These are phyloP conservation scores for Drosophila testacea DNA, from an alignment of 2,888 invertebrate species.

Conservation along the genomic window DNA sequence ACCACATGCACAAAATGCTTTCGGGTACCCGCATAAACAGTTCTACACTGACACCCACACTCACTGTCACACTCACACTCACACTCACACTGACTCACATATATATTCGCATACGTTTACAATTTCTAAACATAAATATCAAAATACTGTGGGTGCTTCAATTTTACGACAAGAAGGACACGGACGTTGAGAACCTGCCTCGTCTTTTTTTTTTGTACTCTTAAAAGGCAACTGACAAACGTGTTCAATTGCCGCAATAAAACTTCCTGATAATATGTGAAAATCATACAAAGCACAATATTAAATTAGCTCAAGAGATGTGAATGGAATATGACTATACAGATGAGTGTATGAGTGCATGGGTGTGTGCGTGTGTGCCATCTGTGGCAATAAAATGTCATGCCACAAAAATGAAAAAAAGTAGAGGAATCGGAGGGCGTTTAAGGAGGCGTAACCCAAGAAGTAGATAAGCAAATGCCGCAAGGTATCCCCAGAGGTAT, in stretches of 20 bases:
- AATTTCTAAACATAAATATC: slow-evolving; percentile 75
- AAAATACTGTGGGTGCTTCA: slow-evolving; percentile 73
- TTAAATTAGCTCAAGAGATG: slow-evolving; percentile 74
- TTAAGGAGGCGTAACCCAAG: slow-evolving; percentile 27
- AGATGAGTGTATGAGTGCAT: background rate
- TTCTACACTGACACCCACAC: slow-evolving; percentile 29
- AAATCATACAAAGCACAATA: slow-evolving; percentile 81
- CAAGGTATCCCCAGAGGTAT: slow-evolving; percentile 17
- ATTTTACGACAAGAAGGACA: slow-evolving; percentile 66
- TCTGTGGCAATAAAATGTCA: slow-evolving; percentile 61
- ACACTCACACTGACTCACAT: too few relatives aligned
- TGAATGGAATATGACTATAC: slow-evolving; percentile 26
- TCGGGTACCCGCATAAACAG: slow-evolving; percentile 61
- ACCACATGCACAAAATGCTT: slow-evolving; percentile 59
- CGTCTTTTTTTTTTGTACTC: background rate
- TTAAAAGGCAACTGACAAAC: slow-evolving; percentile 57
- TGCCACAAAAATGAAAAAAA: slow-evolving; percentile 37
- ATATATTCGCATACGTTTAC: slow-evolving; percentile 60
- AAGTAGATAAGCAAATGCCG: slow-evolving; percentile 40
- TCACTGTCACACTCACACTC: background rate
- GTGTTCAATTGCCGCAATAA: slow-evolving; percentile 81
- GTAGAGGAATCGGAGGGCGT: slow-evolving; percentile 11
- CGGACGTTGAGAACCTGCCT: slow-evolving; percentile 37
- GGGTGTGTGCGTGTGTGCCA: slow-evolving; percentile 6
- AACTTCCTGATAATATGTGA: slow-evolving; percentile 80